Percentiles rank a stretch among this genome's conserved stretches.
Conservation (phyloP, 2,113 vertebrate genomes). For the Puntigrus tetrazona region DNA sequence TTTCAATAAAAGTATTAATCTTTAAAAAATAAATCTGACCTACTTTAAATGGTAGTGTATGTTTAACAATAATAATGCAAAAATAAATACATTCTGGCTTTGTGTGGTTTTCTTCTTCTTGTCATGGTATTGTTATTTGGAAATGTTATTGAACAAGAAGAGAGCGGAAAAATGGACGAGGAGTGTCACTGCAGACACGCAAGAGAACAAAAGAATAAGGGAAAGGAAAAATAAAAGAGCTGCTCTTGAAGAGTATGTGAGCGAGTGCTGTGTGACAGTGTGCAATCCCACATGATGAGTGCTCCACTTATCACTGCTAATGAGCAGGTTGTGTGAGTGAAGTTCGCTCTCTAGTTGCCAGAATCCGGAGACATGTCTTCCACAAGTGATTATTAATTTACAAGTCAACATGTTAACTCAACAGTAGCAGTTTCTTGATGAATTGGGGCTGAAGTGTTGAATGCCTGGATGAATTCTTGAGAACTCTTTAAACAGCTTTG, state of each 20-base stretch:
- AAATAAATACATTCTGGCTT: background rate
- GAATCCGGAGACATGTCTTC: slow-evolving; percentile 37
- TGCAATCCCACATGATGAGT: slow-evolving; percentile 50
- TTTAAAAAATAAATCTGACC: background rate
- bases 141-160: background rate
- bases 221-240: slow-evolving; percentile 37
- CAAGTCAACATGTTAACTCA: slow-evolving; percentile 28
- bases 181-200: slow-evolving; percentile 27
- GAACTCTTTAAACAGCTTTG: slow-evolving; percentile 16
- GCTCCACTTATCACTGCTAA: slow-evolving; percentile 54
- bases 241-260: slow-evolving; percentile 22
- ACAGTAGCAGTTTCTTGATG: slow-evolving; percentile 29
- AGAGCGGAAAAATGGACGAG: background rate
- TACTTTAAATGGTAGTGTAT: background rate
- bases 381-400: slow-evolving; percentile 29
- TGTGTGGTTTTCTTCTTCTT: background rate
- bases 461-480: slow-evolving; percentile 26
- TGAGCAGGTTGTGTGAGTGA: slow-evolving; percentile 46
- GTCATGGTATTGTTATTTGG: background rate
- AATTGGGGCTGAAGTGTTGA: slow-evolving; percentile 38
- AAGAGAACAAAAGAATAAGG: slow-evolving; percentile 38
- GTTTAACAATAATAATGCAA: background rate
- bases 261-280: slow-evolving; percentile 43
- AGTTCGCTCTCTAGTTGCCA: slow-evolving; percentile 19
- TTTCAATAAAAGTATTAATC: background rate